These are phyloP conservation scores for Drosophila mayri DNA, from an alignment of 1,140 invertebrate genomes.

Conservation along the genomic window DNA sequence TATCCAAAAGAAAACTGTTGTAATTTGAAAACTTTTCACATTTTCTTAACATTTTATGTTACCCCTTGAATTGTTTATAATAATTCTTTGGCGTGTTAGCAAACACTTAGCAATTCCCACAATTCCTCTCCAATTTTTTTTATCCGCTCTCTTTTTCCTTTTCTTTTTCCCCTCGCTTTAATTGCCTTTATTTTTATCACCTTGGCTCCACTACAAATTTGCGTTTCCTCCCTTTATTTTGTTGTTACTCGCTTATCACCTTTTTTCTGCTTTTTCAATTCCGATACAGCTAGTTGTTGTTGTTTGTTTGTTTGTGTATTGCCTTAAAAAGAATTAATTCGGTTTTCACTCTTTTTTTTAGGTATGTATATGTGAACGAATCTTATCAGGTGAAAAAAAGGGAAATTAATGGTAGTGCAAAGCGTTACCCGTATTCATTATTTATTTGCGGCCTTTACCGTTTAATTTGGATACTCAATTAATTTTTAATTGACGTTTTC, in stretches of 20 bases:
- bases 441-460: constrained; percentile 9
- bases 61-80: not conserved
- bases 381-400: constrained; percentile 28
- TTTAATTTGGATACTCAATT: constrained; percentile 49
- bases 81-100: constrained; percentile 15
- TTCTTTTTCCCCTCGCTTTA: constrained; percentile 19
- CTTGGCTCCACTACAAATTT: constrained; percentile 39
- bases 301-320: constrained; percentile 18
- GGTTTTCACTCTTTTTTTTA: constrained; percentile 12
- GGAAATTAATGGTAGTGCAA: constrained; percentile 13
- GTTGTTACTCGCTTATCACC: constrained; percentile 36
- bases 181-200: constrained; percentile 50
- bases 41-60: not conserved
- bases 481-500: constrained; percentile 61
- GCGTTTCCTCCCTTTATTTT: constrained; percentile 21
- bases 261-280: constrained; percentile 35
- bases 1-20: not conserved
- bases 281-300: constrained; percentile 1
- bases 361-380: constrained; percentile 20
- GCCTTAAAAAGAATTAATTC: constrained; percentile 26
- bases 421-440: constrained; percentile 9
- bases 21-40: not conserved
- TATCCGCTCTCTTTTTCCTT: not conserved
- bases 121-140: not conserved
- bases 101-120: constrained; percentile 8